These are phyloP conservation scores for Danionella cerebrum DNA, from an alignment of 2,113 vertebrate species.

Conservation along the genomic window DNA sequence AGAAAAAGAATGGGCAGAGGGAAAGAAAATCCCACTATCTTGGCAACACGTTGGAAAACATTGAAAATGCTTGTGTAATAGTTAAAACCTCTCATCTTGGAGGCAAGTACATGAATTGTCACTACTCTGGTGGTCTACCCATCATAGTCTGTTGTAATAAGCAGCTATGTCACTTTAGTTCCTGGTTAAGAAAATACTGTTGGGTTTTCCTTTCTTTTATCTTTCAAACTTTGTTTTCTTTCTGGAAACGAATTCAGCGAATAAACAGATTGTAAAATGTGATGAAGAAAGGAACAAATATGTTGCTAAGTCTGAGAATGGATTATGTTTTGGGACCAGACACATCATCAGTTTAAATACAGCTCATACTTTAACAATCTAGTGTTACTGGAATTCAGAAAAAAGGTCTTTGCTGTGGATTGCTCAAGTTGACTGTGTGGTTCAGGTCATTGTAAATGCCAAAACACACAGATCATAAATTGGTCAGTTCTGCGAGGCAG, in stretches of 20 bases:
- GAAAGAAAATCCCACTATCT: slow-evolving; percentile 83
- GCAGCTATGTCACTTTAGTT: slow-evolving; percentile 71
- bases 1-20: slow-evolving; percentile 35
- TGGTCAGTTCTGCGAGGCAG: slow-evolving; percentile 43
- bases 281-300: slow-evolving; percentile 26
- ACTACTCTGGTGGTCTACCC: slow-evolving; percentile 91
- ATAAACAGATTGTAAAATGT: slow-evolving; percentile 46
- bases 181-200: slow-evolving; percentile 62
- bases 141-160: slow-evolving; percentile 82
- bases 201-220: slow-evolving; percentile 41
- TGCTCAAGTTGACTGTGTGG: slow-evolving; percentile 38
- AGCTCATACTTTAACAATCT: too few species aligned
- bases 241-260: slow-evolving; percentile 44
- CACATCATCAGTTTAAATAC: slow-evolving; percentile 1
- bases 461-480: slow-evolving; percentile 52
- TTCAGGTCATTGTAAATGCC: slow-evolving; percentile 30
- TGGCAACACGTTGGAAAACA: slow-evolving; percentile 98
- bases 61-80: slow-evolving; percentile 98
- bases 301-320: slow-evolving; percentile 1
- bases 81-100: slow-evolving; percentile 92
- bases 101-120: slow-evolving; percentile 87
- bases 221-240: slow-evolving; percentile 56
- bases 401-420: slow-evolving; percentile 32
- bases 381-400: slow-evolving; percentile 38
- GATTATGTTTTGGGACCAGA: slow-evolving; percentile 8